Percentiles rank a stretch among this genome's conserved stretches.
These are phyloP conservation scores for Zootoca vivipara DNA, from an alignment of 2,113 vertebrate species.

Conservation along the genomic window DNA sequence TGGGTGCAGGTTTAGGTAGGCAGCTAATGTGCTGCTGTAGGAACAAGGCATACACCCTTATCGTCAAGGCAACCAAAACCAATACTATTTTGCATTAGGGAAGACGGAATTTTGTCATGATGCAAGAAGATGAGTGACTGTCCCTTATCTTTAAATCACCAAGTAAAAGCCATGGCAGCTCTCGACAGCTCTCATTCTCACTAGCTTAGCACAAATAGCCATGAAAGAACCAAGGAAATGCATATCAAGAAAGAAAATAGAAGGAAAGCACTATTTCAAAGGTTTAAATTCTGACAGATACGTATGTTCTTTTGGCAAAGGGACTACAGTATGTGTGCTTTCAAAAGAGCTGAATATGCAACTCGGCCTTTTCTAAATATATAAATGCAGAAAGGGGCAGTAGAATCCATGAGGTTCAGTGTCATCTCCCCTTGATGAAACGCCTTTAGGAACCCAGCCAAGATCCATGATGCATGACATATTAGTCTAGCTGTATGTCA, in stretches of 20 bases:
- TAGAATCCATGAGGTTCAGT: neutral
- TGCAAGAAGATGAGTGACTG: neutral
- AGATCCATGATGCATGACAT: neutral
- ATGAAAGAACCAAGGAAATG: neutral
- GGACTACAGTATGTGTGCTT: neutral
- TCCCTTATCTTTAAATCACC: neutral
- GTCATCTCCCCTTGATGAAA: neutral
- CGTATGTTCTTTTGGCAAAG: neutral
- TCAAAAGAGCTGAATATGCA: neutral
- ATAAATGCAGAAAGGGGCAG: neutral
- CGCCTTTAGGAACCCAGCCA: neutral
- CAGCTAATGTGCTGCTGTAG: too few relatives aligned
- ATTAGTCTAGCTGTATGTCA: neutral
- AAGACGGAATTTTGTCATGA: neutral
- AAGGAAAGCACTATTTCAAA: neutral
- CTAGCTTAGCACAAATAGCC: neutral
- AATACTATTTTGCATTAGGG: too few relatives aligned
- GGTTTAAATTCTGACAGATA: neutral
- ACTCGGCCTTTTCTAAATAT: neutral
- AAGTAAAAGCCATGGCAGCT: neutral
- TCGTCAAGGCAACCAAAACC: too few relatives aligned
- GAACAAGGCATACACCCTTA: too few relatives aligned
- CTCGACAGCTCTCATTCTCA: neutral
- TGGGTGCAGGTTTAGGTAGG: too few relatives aligned
- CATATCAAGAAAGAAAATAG: neutral